Base-by-base conservation (phyloP, 2,113 vertebrate species). In the Ceyx melanurus region DNA sequence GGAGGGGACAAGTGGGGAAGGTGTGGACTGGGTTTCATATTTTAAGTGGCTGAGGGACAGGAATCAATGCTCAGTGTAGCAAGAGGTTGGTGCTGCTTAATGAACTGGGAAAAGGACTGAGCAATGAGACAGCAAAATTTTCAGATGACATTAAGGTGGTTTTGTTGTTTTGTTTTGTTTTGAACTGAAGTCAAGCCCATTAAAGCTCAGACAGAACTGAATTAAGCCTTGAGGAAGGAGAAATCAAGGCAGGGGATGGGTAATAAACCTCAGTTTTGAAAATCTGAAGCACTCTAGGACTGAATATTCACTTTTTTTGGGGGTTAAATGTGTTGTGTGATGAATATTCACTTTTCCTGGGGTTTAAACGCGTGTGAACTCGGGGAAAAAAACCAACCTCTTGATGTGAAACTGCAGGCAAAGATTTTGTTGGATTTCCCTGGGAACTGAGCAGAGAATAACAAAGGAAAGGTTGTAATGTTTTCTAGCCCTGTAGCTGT, bases 81-180 rank as follows among this genome's bases (percentile, higher is more conserved):
- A 58, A 93, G 75, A 88, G 86, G 81, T 92, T 93, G 31, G 57
- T 93, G 89, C 78, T 85, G 92, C 84, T 88, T 85, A 84, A 76
- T 92, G 95, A 92, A 82, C 75, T 92, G 54, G 58, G 37, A 28
- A 35, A 28, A 51, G 50, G 56, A 79, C 78, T 0, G 8, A 95
- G 78, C 74, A 85, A 80, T 95, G 95, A 96, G 90, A 92, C 95
- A 96, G 95, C 94, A 96, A 82, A 94, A 91, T 80, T 91, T 91
- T 86, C 74, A 82, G 53, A 66, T 85, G 60, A 54, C 74, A 74
- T 33, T 33, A 87, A 79, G 21, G 11, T 37, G n/a, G 21, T 8
- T 22, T 58, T 37, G 37, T 22, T 15, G 16, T n/a, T 21, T 60
- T 15, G 16, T n/a, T 21, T 60, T 62, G 66, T 83, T 86, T 57